Evolutionary conservation across 2,113 vertebrate species (phyloP).

Genomic region (Cinclus mexicanus): DNA sequence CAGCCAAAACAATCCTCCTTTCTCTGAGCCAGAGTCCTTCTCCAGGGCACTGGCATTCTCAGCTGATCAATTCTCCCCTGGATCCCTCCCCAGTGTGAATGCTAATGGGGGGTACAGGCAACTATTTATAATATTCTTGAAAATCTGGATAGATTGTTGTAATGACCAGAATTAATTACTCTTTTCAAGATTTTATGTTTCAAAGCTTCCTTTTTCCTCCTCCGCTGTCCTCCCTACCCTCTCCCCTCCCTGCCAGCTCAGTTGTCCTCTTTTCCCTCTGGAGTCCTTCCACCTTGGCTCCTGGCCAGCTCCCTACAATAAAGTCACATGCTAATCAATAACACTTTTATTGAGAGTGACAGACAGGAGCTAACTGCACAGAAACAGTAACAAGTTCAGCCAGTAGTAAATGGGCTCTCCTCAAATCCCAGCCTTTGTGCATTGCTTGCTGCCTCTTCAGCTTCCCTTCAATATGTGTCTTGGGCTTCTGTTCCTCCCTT

Average conservation of each 20-base stretch:
- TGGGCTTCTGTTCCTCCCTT: neutral
- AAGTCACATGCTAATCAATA: slow-evolving; percentile 74
- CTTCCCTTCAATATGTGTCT: slow-evolving; percentile 18
- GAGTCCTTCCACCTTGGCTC: slow-evolving; percentile 56
- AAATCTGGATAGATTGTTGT: slow-evolving; percentile 50
- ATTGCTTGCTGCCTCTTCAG: slow-evolving; percentile 18
- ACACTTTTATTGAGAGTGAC: slow-evolving; percentile 69
- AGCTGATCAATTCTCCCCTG: slow-evolving; percentile 22
- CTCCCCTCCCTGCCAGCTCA: neutral
- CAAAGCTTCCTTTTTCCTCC: slow-evolving; percentile 37
- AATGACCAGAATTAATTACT: slow-evolving; percentile 68
- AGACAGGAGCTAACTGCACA: slow-evolving; percentile 64
- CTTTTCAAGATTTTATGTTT: slow-evolving; percentile 63
- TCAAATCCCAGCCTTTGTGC: slow-evolving; percentile 4
- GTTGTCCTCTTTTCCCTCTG: slow-evolving; percentile 47
- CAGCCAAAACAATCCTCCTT: neutral
- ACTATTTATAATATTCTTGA: slow-evolving; percentile 59
- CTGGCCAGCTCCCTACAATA: slow-evolving; percentile 56
- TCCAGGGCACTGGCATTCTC: neutral
- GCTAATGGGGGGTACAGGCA: slow-evolving; percentile 27
- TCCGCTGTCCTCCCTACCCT: neutral
- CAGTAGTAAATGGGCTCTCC: neutral
- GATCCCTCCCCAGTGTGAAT: neutral
- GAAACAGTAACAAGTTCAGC: slow-evolving; percentile 49
- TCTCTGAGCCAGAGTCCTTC: neutral